A percentile compares a stretch with the other conserved stretches of the same genome.
phyloP scores from a whole-genome alignment of 2,797 vertebrate genomes.

The Lutjanus argentimaculatus region DNA sequence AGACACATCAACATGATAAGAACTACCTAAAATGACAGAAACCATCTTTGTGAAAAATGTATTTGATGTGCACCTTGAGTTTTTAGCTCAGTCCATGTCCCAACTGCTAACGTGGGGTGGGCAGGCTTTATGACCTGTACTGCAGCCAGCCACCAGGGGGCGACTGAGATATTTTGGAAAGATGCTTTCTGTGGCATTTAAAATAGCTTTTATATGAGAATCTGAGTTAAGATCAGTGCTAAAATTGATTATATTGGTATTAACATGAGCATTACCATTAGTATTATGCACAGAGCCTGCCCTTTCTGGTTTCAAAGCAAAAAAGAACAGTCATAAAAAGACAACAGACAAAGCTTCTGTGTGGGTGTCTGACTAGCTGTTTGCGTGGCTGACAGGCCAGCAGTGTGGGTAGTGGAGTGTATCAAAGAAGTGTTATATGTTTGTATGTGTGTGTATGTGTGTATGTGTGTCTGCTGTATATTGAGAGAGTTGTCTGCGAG shows the following conservation, averaged over 20 bases:
- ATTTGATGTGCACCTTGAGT: too few relatives aligned
- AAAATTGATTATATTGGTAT: background rate
- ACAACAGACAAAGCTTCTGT: conserved; percentile 13
- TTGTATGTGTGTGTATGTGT: conserved; percentile 27
- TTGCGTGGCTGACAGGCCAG: conserved; percentile 4
- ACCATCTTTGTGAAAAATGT: too few relatives aligned
- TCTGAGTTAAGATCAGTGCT: background rate
- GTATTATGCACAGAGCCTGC: background rate
- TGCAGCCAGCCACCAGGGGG: too few relatives aligned
- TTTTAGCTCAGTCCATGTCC: too few relatives aligned
- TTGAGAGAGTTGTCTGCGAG: conserved; percentile 58
- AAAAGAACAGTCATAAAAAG: background rate
- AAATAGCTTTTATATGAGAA: background rate
- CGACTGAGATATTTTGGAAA: too few relatives aligned
- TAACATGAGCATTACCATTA: background rate
- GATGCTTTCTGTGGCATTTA: background rate
- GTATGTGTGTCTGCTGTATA: conserved; percentile 45
- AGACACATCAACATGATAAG: too few relatives aligned
- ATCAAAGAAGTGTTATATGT: conserved; percentile 24
- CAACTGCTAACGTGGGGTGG: too few relatives aligned
- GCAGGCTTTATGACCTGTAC: too few relatives aligned
- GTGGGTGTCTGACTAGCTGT: conserved; percentile 26
- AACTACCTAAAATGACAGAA: too few relatives aligned
- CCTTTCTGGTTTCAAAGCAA: background rate
- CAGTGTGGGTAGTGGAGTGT: conserved; percentile 32